Percentiles rank a stretch among this genome's conserved stretches.
phyloP scores from a whole-genome alignment of 2,113 vertebrate genomes.

The Nibea albiflora region DNA sequence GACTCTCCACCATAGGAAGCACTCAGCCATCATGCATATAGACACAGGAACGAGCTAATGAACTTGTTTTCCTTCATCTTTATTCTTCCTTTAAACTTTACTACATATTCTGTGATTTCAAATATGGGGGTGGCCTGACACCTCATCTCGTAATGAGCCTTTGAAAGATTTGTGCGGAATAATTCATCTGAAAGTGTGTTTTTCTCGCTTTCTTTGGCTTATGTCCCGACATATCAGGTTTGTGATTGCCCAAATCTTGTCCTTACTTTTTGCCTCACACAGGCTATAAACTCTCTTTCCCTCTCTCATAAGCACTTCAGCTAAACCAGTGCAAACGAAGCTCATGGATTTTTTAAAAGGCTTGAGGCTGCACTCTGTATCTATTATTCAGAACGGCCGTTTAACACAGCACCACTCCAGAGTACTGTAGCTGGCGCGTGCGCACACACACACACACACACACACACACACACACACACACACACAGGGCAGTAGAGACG shows the following conservation, averaged over 20 bases:
- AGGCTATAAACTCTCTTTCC: constrained; percentile 26
- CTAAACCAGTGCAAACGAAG: constrained; percentile 54
- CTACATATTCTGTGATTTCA: neutral
- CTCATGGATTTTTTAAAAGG: constrained; percentile 67
- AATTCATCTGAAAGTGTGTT: neutral
- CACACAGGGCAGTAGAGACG: constrained; percentile 16
- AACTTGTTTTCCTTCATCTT: neutral
- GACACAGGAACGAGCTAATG: neutral
- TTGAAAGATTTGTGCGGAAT: neutral
- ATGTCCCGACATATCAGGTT: neutral
- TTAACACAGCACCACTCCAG: constrained; percentile 54
- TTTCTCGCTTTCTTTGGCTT: neutral
- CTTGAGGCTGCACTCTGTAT: constrained; percentile 20
- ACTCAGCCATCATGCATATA: neutral
- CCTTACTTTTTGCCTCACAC: neutral
- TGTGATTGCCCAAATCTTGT: constrained; percentile 9
- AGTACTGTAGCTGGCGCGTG: constrained; percentile 2
- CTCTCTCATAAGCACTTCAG: constrained; percentile 14
- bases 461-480: constrained; percentile 28
- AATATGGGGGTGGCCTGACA: no score
- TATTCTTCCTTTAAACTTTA: neutral
- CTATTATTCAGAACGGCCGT: constrained; percentile 63
- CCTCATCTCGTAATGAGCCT: neutral
- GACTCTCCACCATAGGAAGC: neutral
- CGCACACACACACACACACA: constrained; percentile 12